These are phyloP conservation scores for Pangasius djambal DNA, from an alignment of 2,797 vertebrate species.

Conservation along the genomic window DNA sequence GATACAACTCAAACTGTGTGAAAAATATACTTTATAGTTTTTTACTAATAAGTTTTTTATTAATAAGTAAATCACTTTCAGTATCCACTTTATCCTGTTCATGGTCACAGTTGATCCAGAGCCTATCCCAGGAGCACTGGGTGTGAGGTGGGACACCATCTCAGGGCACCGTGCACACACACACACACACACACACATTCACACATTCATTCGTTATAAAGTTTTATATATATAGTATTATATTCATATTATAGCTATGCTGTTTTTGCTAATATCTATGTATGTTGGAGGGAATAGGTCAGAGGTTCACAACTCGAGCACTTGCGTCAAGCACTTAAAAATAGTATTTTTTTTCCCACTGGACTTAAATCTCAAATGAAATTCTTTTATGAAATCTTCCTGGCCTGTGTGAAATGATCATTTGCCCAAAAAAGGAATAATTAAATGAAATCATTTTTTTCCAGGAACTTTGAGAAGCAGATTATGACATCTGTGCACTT, in stretches of 20 bases:
- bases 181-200: neutral
- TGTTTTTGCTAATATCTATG: neutral
- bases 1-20: no score
- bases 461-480: slow-evolving; percentile 7
- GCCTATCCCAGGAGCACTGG: neutral
- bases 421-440: neutral
- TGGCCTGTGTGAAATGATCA: slow-evolving; percentile 1
- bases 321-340: slow-evolving; percentile 29
- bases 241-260: neutral
- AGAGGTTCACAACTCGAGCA: neutral
- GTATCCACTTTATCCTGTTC: neutral
- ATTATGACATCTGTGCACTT: slow-evolving; percentile 2
- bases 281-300: neutral
- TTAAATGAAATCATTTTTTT: neutral
- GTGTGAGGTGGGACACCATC: neutral
- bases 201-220: neutral
- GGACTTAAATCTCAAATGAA: neutral
- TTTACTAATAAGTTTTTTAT: neutral
- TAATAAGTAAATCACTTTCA: neutral
- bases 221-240: no score
- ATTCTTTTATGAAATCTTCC: neutral
- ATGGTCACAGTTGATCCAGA: neutral
- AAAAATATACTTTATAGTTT: neutral
- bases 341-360: neutral
- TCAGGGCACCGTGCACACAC: neutral